A percentile compares a stretch with the other conserved stretches of the same genome.
Conservation (phyloP, 2,888 invertebrate genomes). For the Glaucopsyche alexis region DNA sequence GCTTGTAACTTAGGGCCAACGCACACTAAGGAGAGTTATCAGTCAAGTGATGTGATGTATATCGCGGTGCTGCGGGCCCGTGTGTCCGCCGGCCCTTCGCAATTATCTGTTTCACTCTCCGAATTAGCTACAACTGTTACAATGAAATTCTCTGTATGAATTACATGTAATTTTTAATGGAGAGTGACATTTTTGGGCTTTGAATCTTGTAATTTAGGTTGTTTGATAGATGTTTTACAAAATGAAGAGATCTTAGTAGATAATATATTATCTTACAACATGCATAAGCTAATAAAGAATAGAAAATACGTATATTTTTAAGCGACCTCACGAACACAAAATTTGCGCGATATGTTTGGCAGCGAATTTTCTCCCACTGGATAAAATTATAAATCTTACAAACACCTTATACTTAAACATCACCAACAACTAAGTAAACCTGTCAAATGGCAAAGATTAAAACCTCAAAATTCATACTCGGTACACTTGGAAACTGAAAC, state of each 20-base stretch:
- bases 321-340: no score
- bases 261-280: no score
- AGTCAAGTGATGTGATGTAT: slow-evolving; percentile 68
- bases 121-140: slow-evolving; percentile 43
- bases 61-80: slow-evolving; percentile 42
- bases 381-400: no score
- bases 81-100: slow-evolving; percentile 40
- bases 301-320: no score
- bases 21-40: slow-evolving; percentile 63
- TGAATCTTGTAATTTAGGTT: background rate
- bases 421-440: background rate
- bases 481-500: slow-evolving; percentile 25
- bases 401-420: no score
- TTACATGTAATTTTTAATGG: background rate
- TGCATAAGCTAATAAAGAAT: no score
- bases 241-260: no score
- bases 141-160: slow-evolving; percentile 29
- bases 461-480: background rate
- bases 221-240: background rate
- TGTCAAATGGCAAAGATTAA: background rate
- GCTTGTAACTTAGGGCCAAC: slow-evolving; percentile 39
- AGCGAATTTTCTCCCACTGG: no score
- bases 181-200: background rate
- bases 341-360: no score
- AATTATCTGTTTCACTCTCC: slow-evolving; percentile 56